A percentile compares a stretch with the other conserved stretches of the same genome.
These are phyloP conservation scores for Chlorops oryzae DNA, from an alignment of 1,140 invertebrate species.

Conservation along the genomic window DNA sequence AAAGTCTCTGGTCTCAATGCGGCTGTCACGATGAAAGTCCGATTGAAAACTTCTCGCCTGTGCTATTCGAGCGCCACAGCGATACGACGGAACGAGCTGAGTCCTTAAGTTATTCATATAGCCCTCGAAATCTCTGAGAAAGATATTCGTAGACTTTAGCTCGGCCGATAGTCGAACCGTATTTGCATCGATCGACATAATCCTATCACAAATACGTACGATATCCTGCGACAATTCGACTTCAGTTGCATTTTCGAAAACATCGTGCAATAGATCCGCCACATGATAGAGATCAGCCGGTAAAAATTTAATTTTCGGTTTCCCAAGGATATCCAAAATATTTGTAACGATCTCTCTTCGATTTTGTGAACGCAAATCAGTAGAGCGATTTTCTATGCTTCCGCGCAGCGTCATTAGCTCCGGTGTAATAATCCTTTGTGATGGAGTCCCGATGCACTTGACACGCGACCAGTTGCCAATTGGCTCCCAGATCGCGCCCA, in stretches of 20 bases:
- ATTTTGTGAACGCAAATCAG: background rate
- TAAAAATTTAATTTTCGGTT: conserved; percentile 14
- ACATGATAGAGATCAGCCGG: conserved; percentile 30
- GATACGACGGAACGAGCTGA: conserved; percentile 15
- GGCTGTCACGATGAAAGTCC: background rate
- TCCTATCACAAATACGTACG: conserved; percentile 26
- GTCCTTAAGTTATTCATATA: conserved; percentile 27
- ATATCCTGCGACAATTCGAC: conserved; percentile 22
- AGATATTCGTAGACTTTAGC: conserved; percentile 31
- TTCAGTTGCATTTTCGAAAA: conserved; percentile 17
- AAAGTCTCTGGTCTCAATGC: conserved; percentile 15
- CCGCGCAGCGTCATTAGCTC: conserved; percentile 24
- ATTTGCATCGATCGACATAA: conserved; percentile 27
- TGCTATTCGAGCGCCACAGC: conserved; percentile 4
- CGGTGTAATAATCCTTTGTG: conserved; percentile 18
- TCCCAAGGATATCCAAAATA: conserved; percentile 20
- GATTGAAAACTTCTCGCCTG: background rate
- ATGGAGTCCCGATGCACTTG: conserved; percentile 10
- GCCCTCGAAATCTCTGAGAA: conserved; percentile 31
- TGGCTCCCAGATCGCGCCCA: conserved; percentile 16
- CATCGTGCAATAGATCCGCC: conserved; percentile 20
- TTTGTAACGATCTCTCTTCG: conserved; percentile 12
- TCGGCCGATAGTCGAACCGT: conserved; percentile 24
- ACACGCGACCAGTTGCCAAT: conserved; percentile 18
- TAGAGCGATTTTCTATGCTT: conserved; percentile 17